Conservation (phyloP, 2,797 vertebrate genomes). For the Anguilla pacifica region DNA sequence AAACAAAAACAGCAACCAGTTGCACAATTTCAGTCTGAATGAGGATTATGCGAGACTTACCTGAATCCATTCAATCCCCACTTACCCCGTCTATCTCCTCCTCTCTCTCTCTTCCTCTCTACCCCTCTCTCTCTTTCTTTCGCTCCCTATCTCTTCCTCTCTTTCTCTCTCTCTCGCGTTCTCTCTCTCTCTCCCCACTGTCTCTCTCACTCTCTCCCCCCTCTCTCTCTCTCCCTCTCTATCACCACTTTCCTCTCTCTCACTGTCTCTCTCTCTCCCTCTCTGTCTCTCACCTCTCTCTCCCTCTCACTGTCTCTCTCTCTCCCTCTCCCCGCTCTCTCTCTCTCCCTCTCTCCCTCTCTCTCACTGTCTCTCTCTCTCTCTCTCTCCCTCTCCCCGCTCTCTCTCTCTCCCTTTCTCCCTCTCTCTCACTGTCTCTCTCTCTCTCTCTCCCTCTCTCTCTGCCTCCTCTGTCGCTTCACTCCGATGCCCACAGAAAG, state of each 20-base stretch:
- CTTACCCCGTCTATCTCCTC: conserved; percentile 47
- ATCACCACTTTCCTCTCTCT: neutral
- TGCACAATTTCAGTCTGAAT: conserved; percentile 49
- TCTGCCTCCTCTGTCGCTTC: neutral
- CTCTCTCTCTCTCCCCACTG: neutral
- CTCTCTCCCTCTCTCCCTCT: too few relatives aligned
- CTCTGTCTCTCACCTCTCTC: neutral
- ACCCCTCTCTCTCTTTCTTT: neutral
- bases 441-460: neutral
- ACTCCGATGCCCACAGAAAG: conserved; percentile 44
- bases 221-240: neutral
- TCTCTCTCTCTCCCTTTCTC: too few relatives aligned
- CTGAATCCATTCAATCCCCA: conserved; percentile 61
- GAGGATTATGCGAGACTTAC: conserved; percentile 53
- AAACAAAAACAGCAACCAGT: conserved; percentile 43
- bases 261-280: neutral
- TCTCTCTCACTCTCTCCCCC: conserved; percentile 9
- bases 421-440: too few relatives aligned
- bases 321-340: neutral
- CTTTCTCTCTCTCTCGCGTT: neutral
- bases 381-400: too few relatives aligned
- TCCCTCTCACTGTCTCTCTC: neutral
- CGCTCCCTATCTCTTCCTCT: neutral
- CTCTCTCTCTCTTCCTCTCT: neutral
- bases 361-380: too few relatives aligned